A percentile compares a stretch with the other conserved stretches of the same genome.
Conservation (phyloP, 2,888 invertebrate genomes). For the Microdon myrmicae region DNA sequence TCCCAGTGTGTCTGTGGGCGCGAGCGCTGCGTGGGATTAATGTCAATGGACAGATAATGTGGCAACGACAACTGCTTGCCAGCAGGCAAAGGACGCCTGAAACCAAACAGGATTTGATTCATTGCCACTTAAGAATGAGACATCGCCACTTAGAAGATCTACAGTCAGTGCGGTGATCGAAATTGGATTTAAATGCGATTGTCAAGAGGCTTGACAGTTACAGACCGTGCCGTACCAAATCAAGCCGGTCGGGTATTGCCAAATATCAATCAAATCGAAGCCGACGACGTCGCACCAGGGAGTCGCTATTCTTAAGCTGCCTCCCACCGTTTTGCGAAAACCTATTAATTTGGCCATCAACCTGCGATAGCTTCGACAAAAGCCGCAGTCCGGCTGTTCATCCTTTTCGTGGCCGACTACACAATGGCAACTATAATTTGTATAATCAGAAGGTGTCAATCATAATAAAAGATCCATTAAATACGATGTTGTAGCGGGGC, state of each 20-base stretch:
- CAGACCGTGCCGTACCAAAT: constrained; percentile 32
- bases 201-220: constrained; percentile 34
- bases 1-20: constrained; percentile 32
- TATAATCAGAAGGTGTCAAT: constrained; percentile 54
- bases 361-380: constrained; percentile 31
- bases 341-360: constrained; percentile 64
- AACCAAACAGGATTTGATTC: constrained; percentile 43
- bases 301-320: constrained; percentile 7
- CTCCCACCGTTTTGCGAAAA: constrained; percentile 54
- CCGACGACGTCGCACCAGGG: constrained; percentile 17
- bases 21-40: constrained; percentile 52
- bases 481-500: constrained; percentile 28
- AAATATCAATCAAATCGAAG: constrained; percentile 43
- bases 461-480: constrained; percentile 53
- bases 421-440: constrained; percentile 44
- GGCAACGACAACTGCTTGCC: constrained; percentile 35
- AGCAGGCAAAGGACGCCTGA: constrained; percentile 25
- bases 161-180: constrained; percentile 26
- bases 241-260: constrained; percentile 8
- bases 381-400: background rate
- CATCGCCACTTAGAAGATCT: constrained; percentile 28
- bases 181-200: constrained; percentile 48
- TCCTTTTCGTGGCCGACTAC: constrained; percentile 11
- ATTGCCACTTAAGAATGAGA: constrained; percentile 52
- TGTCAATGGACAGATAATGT: constrained; percentile 52